Evolutionary conservation across 2,113 vertebrate genomes (phyloP).

Genomic region (Phrynosoma blainvillii): DNA sequence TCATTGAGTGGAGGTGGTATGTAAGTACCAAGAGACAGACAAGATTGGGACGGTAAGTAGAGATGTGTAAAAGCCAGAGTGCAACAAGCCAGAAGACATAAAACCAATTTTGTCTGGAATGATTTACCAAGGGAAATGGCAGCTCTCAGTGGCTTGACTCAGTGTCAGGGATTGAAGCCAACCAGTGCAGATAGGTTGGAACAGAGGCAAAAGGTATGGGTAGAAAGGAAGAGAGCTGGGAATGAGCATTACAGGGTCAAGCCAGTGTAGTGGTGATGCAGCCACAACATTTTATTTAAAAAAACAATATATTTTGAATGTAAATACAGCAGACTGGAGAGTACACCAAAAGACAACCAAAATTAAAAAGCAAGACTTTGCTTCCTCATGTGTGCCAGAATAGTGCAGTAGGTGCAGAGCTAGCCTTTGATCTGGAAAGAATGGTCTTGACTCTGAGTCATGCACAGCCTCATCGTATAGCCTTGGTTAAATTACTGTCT

Average conservation of each 20-base stretch:
- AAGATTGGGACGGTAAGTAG: not conserved
- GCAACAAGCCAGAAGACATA: not conserved
- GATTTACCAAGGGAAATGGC: not conserved
- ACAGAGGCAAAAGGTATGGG: not conserved
- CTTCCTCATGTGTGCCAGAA: not conserved
- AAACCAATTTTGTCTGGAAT: not conserved
- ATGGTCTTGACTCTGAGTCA: not conserved
- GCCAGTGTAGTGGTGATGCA: not conserved
- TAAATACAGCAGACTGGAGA: not conserved
- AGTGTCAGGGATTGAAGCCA: not conserved
- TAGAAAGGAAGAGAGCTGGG: not conserved
- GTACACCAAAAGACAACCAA: not conserved
- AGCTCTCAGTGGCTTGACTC: not conserved
- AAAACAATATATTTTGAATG: conserved; percentile 1
- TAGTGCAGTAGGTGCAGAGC: not conserved
- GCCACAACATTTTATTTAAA: not conserved
- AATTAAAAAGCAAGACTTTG: not conserved
- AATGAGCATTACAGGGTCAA: not conserved
- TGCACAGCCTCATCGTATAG: not conserved
- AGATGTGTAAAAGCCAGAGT: not conserved
- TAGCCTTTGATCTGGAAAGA: not conserved
- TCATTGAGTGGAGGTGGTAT: not conserved
- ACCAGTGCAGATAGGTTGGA: not conserved
- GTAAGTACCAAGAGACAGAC: not conserved
- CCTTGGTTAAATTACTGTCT: conserved; percentile 1